These are phyloP conservation scores for Montipora foliosa DNA, from an alignment of 64 coral and sea anemone genomes.

Conservation along the genomic window DNA sequence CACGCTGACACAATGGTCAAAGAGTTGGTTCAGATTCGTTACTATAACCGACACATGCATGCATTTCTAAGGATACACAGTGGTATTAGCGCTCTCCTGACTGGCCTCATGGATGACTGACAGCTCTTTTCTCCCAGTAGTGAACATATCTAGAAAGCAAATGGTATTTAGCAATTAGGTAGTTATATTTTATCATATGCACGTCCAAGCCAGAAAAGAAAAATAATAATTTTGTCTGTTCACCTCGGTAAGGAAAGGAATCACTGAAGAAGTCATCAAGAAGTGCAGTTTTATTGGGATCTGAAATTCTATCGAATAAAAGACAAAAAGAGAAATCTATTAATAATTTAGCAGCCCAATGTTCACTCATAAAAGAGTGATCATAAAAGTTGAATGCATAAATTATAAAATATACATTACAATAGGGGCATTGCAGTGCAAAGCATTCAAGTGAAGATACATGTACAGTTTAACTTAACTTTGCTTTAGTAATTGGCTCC, in stretches of 20 bases:
- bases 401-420: too few relatives aligned
- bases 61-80: conserved; percentile 61
- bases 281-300: conserved; percentile 45
- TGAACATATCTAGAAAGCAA: conserved; percentile 50
- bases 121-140: conserved; percentile 61
- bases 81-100: conserved; percentile 54
- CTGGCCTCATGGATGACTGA: conserved; percentile 75
- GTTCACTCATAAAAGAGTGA: too few relatives aligned
- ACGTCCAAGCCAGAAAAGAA: too few relatives aligned
- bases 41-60: too few relatives aligned
- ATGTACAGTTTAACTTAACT: too few relatives aligned
- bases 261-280: conserved; percentile 78
- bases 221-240: not conserved
- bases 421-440: too few relatives aligned
- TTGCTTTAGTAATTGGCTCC: too few relatives aligned
- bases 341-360: too few relatives aligned
- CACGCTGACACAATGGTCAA: not conserved
- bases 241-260: conserved; percentile 78
- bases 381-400: too few relatives aligned
- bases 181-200: not conserved
- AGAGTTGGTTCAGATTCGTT: too few relatives aligned
- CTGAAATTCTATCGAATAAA: conserved; percentile 6
- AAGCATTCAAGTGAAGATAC: too few relatives aligned
- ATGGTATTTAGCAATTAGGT: not conserved
- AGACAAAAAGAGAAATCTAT: not conserved